Evolutionary conservation across 1,140 invertebrate genomes (phyloP).

Genomic region (Drosophila repleta): DNA sequence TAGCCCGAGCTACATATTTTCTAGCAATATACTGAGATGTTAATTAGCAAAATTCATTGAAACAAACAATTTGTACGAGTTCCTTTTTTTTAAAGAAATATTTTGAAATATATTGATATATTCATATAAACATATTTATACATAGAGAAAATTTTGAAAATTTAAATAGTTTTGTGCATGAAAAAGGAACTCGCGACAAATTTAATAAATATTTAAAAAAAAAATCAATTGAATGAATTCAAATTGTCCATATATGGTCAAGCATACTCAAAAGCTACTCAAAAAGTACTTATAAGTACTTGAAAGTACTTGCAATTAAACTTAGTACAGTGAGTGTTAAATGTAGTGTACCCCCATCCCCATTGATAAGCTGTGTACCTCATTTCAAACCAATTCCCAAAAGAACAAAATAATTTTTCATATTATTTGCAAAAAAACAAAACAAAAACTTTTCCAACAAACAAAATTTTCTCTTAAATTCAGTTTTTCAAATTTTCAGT

Average conservation of each 20-base stretch:
- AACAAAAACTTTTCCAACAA: slow-evolving; percentile 50
- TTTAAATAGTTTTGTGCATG: neutral
- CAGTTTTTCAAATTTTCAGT: slow-evolving; percentile 24
- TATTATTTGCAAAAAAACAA: slow-evolving; percentile 66
- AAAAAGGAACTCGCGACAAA: neutral
- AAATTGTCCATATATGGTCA: neutral
- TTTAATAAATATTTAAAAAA: neutral
- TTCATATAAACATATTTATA: neutral
- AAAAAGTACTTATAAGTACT: neutral
- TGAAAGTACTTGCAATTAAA: neutral
- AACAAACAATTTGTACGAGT: slow-evolving; percentile 9
- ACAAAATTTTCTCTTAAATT: slow-evolving; percentile 41
- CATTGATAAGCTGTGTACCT: slow-evolving; percentile 36
- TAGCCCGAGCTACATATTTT: slow-evolving; percentile 43
- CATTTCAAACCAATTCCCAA: neutral
- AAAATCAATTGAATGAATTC: neutral
- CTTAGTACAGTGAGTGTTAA: slow-evolving; percentile 37
- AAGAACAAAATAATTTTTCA: slow-evolving; percentile 28
- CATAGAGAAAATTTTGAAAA: neutral
- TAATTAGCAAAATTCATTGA: slow-evolving; percentile 27
- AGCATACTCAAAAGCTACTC: neutral
- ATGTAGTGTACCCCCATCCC: slow-evolving; percentile 35
- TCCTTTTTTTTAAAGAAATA: neutral
- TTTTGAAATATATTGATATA: neutral
- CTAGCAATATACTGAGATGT: slow-evolving; percentile 43